A percentile compares a stretch with the other conserved stretches of the same genome.
phyloP scores from a whole-genome alignment of 1,140 invertebrate genomes.

The Drosophila varians region DNA sequence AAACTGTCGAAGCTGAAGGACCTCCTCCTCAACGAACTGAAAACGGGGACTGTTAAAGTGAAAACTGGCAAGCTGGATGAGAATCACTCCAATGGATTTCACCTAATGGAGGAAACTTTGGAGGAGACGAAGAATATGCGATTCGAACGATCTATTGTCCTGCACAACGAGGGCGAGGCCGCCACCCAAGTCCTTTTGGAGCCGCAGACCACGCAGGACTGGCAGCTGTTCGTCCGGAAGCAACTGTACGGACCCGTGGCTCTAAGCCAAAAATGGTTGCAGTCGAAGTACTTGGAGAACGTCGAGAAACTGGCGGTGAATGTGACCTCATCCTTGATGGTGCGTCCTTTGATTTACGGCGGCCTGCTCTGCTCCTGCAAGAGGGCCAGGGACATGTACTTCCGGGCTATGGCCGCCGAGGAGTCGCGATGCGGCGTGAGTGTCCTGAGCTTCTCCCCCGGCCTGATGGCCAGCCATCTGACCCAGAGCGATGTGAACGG shows the following conservation, averaged over 20 bases:
- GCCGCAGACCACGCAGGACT: slow-evolving; percentile 86
- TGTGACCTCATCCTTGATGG: slow-evolving; percentile 93
- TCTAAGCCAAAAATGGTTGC: slow-evolving; percentile 90
- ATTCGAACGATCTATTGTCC: slow-evolving; percentile 89
- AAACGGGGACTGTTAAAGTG: slow-evolving; percentile 28
- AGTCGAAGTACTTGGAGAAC: slow-evolving; percentile 77
- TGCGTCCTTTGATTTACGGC: slow-evolving; percentile 90
- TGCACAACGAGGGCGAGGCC: slow-evolving; percentile 96
- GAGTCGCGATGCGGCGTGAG: slow-evolving; percentile 87
- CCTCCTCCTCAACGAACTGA: slow-evolving; percentile 32
- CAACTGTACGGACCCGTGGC: slow-evolving; percentile 92
- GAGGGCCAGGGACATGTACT: slow-evolving; percentile 95
- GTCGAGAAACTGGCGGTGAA: slow-evolving; percentile 89
- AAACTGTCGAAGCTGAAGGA: slow-evolving; percentile 39
- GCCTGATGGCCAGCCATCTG: slow-evolving; percentile 92
- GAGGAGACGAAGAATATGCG: not conserved
- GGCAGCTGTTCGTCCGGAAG: slow-evolving; percentile 89
- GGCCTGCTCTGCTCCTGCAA: slow-evolving; percentile 93
- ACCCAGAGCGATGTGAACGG: slow-evolving; percentile 83
- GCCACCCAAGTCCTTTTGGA: slow-evolving; percentile 86
- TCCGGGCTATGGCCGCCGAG: slow-evolving; percentile 89
- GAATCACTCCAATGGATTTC: slow-evolving; percentile 29
- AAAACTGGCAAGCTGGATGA: slow-evolving; percentile 19
- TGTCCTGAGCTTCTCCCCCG: slow-evolving; percentile 96
- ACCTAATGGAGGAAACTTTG: slow-evolving; percentile 43